Percentiles rank a stretch among this genome's conserved stretches.
These are phyloP conservation scores for Drosophila multiciliata DNA, from an alignment of 2,888 invertebrate species.

Conservation along the genomic window DNA sequence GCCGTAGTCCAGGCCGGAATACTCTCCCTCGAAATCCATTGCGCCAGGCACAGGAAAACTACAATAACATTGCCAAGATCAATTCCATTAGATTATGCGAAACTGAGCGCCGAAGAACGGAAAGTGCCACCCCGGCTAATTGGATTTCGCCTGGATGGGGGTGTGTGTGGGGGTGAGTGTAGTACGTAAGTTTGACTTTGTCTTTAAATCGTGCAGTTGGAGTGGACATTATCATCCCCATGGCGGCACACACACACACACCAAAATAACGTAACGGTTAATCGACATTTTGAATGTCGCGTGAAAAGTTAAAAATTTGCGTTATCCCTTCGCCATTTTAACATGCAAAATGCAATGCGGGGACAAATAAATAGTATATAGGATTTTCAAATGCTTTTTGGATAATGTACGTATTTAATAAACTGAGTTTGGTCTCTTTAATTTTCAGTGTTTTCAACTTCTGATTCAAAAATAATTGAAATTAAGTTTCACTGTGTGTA, in stretches of 20 bases:
- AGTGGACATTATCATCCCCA: too few relatives aligned
- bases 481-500: neutral
- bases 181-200: too few relatives aligned
- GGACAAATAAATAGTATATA: neutral
- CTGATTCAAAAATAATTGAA: neutral
- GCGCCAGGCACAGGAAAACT: too few relatives aligned
- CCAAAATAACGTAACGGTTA: constrained; percentile 2
- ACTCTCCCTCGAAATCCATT: too few relatives aligned
- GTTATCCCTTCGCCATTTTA: constrained; percentile 46
- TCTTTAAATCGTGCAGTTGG: too few relatives aligned
- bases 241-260: constrained; percentile 1
- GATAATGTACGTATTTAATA: neutral
- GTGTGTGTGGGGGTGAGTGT: too few relatives aligned
- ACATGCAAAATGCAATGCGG: neutral
- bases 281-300: constrained; percentile 15
- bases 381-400: neutral
- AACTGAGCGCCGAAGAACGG: too few relatives aligned
- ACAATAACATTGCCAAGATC: too few relatives aligned
- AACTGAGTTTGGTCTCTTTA: neutral
- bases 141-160: too few relatives aligned
- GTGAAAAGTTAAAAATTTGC: constrained; percentile 35
- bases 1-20: too few relatives aligned
- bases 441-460: neutral
- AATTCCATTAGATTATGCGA: too few relatives aligned
- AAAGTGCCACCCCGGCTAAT: too few relatives aligned